These are phyloP conservation scores for Gobio gobio DNA, from an alignment of 2,113 vertebrate species.

Conservation along the genomic window DNA sequence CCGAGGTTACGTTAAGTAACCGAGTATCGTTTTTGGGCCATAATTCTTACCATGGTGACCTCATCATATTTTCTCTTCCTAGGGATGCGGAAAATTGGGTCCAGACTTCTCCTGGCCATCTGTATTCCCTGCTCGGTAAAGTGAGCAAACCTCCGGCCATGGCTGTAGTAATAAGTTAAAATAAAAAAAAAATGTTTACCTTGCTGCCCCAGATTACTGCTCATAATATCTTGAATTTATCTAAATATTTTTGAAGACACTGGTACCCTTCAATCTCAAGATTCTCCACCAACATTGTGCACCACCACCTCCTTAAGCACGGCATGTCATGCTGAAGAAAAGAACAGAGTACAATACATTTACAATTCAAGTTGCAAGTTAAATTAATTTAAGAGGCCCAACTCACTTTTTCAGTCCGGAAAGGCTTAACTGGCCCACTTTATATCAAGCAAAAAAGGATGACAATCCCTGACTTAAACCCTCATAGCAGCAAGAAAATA, in stretches of 20 bases:
- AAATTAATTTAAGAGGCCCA: no score
- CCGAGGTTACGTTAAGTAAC: no score
- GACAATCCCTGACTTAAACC: background rate
- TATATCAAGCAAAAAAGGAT: background rate
- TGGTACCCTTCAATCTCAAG: background rate
- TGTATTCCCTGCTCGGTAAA: background rate
- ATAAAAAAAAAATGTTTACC: background rate
- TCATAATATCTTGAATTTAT: no score
- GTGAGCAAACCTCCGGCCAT: background rate
- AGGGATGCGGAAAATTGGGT: background rate
- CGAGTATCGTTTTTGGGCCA: conserved; percentile 13
- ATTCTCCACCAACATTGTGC: background rate
- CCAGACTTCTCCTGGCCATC: background rate
- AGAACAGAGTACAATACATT: background rate
- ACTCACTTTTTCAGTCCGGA: background rate
- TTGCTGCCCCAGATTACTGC: background rate
- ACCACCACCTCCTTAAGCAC: conserved; percentile 3
- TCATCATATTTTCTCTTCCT: background rate
- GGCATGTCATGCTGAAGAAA: background rate
- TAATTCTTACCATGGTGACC: background rate
- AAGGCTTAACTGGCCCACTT: background rate
- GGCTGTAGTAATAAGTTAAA: background rate
- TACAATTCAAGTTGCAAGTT: background rate
- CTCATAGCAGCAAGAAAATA: background rate
- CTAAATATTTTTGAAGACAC: no score